phyloP scores from a whole-genome alignment of 2,113 vertebrate species.

The Gila orcuttii region DNA sequence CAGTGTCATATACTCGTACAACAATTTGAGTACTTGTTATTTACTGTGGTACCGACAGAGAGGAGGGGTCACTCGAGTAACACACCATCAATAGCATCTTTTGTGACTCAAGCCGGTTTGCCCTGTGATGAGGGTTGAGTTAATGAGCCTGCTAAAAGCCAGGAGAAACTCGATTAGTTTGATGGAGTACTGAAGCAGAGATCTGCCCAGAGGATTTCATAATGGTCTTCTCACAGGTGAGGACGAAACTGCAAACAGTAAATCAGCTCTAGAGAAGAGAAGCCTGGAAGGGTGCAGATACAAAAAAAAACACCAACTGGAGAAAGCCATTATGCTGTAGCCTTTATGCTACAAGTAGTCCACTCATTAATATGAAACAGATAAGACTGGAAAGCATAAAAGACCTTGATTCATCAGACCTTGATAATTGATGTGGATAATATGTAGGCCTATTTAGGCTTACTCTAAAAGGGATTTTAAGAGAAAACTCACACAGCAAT shows the following conservation, averaged over 20 bases:
- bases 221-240: slow-evolving; percentile 14
- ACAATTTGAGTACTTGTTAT: neutral
- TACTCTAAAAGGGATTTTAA: neutral
- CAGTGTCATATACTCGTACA: neutral
- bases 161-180: slow-evolving; percentile 25
- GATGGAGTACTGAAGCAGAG: slow-evolving; percentile 24
- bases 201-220: slow-evolving; percentile 9
- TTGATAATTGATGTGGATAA: neutral
- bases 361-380: neutral
- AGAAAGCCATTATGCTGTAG: neutral
- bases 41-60: neutral
- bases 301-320: neutral
- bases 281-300: neutral
- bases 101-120: neutral
- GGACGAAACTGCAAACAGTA: neutral
- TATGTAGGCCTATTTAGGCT: neutral
- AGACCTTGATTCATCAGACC: neutral
- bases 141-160: slow-evolving; percentile 25
- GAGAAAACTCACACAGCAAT: neutral
- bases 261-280: slow-evolving; percentile 3
- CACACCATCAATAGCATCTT: neutral
- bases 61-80: neutral
- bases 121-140: slow-evolving; percentile 20
- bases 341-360: neutral
- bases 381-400: neutral